phyloP scores from a whole-genome alignment of 2,797 vertebrate species.

The Tragelaphus eurycerus region DNA sequence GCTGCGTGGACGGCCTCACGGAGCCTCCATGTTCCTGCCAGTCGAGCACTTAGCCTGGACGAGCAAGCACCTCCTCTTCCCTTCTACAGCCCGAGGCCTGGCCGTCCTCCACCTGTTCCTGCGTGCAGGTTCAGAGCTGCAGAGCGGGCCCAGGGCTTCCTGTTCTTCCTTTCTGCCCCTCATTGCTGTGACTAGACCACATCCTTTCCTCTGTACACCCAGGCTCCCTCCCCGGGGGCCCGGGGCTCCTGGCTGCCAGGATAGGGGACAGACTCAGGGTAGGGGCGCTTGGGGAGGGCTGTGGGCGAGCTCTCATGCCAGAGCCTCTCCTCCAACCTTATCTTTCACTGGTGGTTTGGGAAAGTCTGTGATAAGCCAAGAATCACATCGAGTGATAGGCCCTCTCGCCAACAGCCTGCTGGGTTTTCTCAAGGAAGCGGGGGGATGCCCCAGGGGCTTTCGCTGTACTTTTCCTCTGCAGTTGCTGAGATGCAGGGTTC shows the following conservation, averaged over 20 bases:
- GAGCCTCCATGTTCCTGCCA: not conserved
- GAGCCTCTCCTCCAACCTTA: conserved; percentile 10
- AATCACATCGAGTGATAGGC: not conserved
- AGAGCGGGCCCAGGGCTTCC: not conserved
- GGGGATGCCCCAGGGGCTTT: not conserved
- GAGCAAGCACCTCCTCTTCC: not conserved
- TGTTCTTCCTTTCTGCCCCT: not conserved
- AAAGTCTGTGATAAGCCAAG: conserved; percentile 64
- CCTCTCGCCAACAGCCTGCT: conserved; percentile 34
- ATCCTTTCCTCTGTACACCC: not conserved
- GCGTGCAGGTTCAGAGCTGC: accelerated
- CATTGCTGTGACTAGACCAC: not conserved
- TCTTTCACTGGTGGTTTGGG: conserved; percentile 61
- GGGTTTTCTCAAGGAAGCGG: conserved; percentile 35
- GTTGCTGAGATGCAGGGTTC: not conserved
- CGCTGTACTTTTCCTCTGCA: not conserved
- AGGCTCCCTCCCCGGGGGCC: not conserved
- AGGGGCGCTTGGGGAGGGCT: not conserved
- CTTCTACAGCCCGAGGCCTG: accelerated
- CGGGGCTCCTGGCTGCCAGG: not conserved
- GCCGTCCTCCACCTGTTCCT: not conserved
- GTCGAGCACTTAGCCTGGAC: not conserved
- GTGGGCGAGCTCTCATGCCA: not conserved
- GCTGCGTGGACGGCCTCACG: not conserved
- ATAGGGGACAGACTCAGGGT: not conserved